These are phyloP conservation scores for Cistogaster globosa DNA, from an alignment of 2,888 invertebrate species.

Conservation along the genomic window DNA sequence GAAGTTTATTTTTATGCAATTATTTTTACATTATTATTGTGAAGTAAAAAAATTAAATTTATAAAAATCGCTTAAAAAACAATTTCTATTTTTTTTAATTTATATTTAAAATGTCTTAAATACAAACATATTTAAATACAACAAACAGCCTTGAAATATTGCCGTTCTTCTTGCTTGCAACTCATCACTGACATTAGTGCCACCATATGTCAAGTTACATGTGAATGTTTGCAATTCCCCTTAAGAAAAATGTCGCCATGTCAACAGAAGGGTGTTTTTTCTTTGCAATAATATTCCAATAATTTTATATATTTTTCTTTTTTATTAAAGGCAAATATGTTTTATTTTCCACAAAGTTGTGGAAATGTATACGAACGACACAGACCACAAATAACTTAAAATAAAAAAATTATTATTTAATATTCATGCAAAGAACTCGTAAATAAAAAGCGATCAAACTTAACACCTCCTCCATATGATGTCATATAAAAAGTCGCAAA, in stretches of 20 bases:
- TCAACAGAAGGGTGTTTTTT: slow-evolving; percentile 41
- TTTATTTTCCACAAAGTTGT: slow-evolving; percentile 6
- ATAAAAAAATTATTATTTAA: slow-evolving; percentile 50
- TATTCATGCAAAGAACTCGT: slow-evolving; percentile 53
- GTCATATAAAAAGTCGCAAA: slow-evolving; percentile 21
- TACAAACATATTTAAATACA: too few species aligned
- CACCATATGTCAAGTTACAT: slow-evolving; percentile 28
- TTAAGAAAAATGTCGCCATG: slow-evolving; percentile 15
- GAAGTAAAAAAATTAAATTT: too few species aligned
- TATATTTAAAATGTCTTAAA: background rate
- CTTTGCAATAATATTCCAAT: background rate
- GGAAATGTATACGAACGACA: slow-evolving; percentile 25
- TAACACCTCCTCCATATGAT: slow-evolving; percentile 50
- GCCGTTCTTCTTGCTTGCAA: background rate
- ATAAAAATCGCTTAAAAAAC: too few species aligned
- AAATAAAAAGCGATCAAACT: slow-evolving; percentile 63
- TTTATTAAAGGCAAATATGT: background rate
- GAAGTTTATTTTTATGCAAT: too few species aligned
- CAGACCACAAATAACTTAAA: slow-evolving; percentile 26
- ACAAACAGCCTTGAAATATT: background rate
- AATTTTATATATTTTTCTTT: background rate
- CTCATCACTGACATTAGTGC: slow-evolving; percentile 18
- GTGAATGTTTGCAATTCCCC: slow-evolving; percentile 14
- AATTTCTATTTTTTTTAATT: too few species aligned
- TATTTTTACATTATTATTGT: too few species aligned